phyloP scores from a whole-genome alignment of 2,888 invertebrate species.

The Sicus ferrugineus region DNA sequence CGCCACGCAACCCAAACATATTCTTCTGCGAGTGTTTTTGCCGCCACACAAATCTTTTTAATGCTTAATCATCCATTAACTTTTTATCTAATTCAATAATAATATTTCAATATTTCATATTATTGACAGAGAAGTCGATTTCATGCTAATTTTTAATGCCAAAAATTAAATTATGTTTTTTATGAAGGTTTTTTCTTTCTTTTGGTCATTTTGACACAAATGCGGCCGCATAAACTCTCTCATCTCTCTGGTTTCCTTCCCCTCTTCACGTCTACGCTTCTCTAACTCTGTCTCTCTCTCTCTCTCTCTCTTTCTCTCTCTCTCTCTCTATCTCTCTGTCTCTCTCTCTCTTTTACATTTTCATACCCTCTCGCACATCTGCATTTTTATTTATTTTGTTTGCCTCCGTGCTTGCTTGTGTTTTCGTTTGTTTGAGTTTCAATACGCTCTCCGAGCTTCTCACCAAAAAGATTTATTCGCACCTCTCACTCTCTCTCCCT shows the following conservation, averaged over 20 bases:
- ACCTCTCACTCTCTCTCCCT: not conserved
- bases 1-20: too few species aligned
- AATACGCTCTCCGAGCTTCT: not conserved
- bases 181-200: not conserved
- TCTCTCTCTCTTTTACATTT: not conserved
- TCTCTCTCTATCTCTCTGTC: not conserved
- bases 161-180: too few species aligned
- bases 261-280: too few species aligned
- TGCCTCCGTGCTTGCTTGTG: slow-evolving; percentile 16
- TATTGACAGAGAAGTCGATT: too few species aligned
- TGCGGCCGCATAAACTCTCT: not conserved
- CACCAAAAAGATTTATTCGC: not conserved
- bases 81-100: too few species aligned
- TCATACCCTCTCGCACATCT: not conserved
- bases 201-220: not conserved
- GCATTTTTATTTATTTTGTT: slow-evolving; percentile 21
- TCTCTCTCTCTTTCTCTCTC: not conserved
- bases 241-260: too few species aligned
- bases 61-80: too few species aligned
- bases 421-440: slow-evolving; percentile 22
- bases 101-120: not conserved
- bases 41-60: too few species aligned
- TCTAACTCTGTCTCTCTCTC: not conserved
- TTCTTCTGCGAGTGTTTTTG: too few species aligned
- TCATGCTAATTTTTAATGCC: too few species aligned